A percentile compares a stretch with the other conserved stretches of the same genome.
Evolutionary conservation across 2,113 vertebrate species (phyloP).

Genomic region (Pitta sordida): DNA sequence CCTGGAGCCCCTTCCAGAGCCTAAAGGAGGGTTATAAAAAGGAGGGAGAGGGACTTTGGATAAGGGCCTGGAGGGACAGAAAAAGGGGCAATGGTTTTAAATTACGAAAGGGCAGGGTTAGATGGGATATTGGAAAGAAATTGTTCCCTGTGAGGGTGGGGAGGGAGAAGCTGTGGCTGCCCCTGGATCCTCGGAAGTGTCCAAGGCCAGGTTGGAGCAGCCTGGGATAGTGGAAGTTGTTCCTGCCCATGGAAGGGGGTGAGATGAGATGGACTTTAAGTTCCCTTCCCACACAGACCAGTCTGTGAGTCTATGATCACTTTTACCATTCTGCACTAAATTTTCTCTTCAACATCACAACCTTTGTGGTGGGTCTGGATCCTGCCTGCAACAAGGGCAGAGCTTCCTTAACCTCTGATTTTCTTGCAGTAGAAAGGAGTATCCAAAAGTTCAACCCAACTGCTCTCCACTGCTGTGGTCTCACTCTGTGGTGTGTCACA

Average conservation of each 20-base stretch:
- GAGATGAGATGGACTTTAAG: neutral
- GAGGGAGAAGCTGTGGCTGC: neutral
- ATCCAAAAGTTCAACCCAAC: neutral
- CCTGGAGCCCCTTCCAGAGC: neutral
- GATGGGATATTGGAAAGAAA: neutral
- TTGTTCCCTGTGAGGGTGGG: neutral
- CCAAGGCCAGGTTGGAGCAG: neutral
- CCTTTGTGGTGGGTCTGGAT: neutral
- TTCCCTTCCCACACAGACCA: neutral
- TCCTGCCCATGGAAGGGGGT: neutral
- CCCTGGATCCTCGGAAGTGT: neutral
- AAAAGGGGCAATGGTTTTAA: neutral
- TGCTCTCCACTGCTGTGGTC: neutral
- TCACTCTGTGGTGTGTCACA: neutral
- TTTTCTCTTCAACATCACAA: neutral
- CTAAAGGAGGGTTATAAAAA: neutral
- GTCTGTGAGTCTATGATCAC: neutral
- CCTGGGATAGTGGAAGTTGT: neutral
- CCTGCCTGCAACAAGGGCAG: neutral
- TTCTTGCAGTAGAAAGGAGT: neutral
- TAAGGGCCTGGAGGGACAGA: neutral
- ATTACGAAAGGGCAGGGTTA: too few species aligned
- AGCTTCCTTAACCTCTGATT: neutral
- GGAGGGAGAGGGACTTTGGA: neutral
- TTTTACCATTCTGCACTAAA: neutral